Base-by-base conservation (phyloP, 2,888 invertebrate species). In the Hylaea fasciaria region DNA sequence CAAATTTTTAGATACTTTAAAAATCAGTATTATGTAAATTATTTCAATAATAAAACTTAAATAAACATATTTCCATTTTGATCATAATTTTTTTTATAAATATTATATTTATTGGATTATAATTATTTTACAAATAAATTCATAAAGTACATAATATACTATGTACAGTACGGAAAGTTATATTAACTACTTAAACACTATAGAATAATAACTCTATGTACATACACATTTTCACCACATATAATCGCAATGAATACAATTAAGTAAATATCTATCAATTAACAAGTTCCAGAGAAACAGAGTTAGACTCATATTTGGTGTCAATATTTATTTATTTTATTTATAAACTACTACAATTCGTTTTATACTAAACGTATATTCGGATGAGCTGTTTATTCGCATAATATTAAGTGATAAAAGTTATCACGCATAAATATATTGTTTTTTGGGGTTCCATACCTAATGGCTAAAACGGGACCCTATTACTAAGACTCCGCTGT, bases 241-340 rank as follows among this genome's bases (percentile, higher is more conserved):
- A 51, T 55, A 43, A 28, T 56, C 44, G 50, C 14, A 37, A 66
- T 66, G 60, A 59, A 66, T 64, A 62, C 59, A 68, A 22, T 22
- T 22, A 22, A 65, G 57, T 63, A 54, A 57, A 57, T 49, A 28
- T 35, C 56, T 57, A 47, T 32, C 46, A 50, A 40, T 59, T 32
- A 41, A 61, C 55, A 58, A 59, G 41, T 63, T 59, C 56, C 63
- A 46, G 66, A 64, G 47, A 52, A 60, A 56, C 48, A 57, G 65
- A 69, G 68, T 69, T 56, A 57, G 35, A 66, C 68, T 66, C 66
- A 46, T 64, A 59, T 69, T 69, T 69, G 68, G 68, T 69, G 68
- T 69, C 66, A 63, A 66, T 37, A 46, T 43, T 56, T 57, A 58
- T 22, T 49, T 49, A 57, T 60, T 43, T 56, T 57, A 58, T 22